phyloP scores from a whole-genome alignment of 1,140 invertebrate genomes.

The Aphis gossypii region DNA sequence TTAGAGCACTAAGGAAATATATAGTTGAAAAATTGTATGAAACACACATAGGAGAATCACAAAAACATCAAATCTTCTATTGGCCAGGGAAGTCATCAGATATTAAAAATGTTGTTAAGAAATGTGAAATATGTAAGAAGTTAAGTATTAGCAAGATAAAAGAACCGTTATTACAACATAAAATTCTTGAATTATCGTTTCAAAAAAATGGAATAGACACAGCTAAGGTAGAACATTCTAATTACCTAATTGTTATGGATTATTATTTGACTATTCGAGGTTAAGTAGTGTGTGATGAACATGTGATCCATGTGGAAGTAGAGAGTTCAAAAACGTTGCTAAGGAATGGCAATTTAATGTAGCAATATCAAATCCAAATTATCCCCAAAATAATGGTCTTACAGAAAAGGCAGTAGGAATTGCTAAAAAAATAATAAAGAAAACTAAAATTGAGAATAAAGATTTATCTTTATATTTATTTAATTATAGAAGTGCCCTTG shows the following conservation, averaged over 20 bases:
- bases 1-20: neutral
- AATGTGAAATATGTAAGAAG: conserved; percentile 57
- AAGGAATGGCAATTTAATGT: conserved; percentile 55
- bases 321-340: conserved; percentile 62
- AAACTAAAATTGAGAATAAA: conserved; percentile 60
- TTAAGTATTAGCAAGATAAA: conserved; percentile 12
- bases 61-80: no score
- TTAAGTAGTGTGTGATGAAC: conserved; percentile 64
- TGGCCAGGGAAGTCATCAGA: conserved; percentile 36
- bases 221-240: neutral
- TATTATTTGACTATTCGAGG: conserved; percentile 62
- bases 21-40: conserved; percentile 1
- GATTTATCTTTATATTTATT: conserved; percentile 56
- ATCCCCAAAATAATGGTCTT: conserved; percentile 1
- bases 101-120: conserved; percentile 23
- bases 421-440: conserved; percentile 63
- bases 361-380: conserved; percentile 62
- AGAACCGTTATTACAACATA: neutral
- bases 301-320: conserved; percentile 60
- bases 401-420: conserved; percentile 64
- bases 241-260: conserved; percentile 60
- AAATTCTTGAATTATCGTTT: neutral
- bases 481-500: conserved; percentile 41
- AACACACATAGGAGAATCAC: neutral
- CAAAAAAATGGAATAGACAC: neutral